Evolutionary conservation across 2,797 vertebrate species (phyloP), one percentile per base, ranked within the genome.

Genomic region (Gambelia wislizenii): DNA sequence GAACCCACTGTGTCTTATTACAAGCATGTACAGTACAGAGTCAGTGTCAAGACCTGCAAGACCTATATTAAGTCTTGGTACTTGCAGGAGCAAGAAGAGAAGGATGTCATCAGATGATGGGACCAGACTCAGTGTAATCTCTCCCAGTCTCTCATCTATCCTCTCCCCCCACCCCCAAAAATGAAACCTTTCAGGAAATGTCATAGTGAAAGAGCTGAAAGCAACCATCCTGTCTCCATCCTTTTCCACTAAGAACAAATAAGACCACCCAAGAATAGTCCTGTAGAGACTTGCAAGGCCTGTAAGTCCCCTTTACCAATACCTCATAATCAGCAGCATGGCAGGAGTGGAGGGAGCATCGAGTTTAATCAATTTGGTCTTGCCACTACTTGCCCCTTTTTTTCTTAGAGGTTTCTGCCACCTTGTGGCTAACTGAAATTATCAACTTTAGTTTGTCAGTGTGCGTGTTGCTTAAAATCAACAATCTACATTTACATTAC

Each of bases 341-440:
- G 30, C 64, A 33, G 64, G 33, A 67, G 7, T 27, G 39, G 49
- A 54, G 47, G 47, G 47, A 39, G 25, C 8, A 1, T 5, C 27
- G 16, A 44, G 18, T 49, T 8, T 36, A 42, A 22, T 54, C 27
- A 3, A 74, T 9, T 25, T 47, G 74, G 2, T 27, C 12, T 70
- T 0, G 87, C 27, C 49, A 16, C 20, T 0, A 6, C 52, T 69
- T 84, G 83, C 76, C 77, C 16, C 70, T 76, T 69, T 92, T 93
- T 94, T 84, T 64, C 90, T 86, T 96, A 82, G 96, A 94, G 95
- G 92, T 96, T 96, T 93, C 95, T 97, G 96, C 96, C 96, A 96
- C 95, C 96, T 97, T 96, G 96, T 97, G 97, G 96, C 90, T 95
- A 91, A 90, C 86, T 92, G 84, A 89, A 93, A 90, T 78, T 59